Evolutionary conservation across 2,113 vertebrate species (phyloP).

Genomic region (Rhabdornis inornatus): DNA sequence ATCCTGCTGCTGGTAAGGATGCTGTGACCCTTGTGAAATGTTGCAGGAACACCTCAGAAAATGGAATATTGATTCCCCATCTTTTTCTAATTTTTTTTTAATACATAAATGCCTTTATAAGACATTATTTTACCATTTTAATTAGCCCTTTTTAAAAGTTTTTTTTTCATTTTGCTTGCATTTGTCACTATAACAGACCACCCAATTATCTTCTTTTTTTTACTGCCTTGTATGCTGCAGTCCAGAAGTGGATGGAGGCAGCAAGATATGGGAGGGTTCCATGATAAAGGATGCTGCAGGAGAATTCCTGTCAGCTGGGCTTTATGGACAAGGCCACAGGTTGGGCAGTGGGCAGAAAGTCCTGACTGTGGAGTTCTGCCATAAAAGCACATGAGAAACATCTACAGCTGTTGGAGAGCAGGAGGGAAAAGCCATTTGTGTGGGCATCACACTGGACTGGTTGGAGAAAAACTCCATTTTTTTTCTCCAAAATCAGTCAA

Average conservation of each 20-base stretch:
- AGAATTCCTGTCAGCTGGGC: not conserved
- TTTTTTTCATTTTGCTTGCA: not conserved
- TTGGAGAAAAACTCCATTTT: not conserved
- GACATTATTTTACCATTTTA: not conserved
- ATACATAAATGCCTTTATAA: not conserved
- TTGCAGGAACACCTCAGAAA: not conserved
- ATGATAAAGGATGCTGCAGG: not conserved
- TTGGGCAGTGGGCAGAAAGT: not conserved
- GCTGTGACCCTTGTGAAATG: not conserved
- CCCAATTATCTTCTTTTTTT: not conserved
- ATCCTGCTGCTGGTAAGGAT: not conserved
- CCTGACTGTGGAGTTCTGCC: accelerated
- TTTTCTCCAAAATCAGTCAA: not conserved
- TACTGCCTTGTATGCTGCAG: not conserved
- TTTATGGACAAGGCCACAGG: not conserved
- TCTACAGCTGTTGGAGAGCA: not conserved
- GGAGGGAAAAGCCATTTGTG: not conserved
- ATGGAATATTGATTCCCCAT: not conserved
- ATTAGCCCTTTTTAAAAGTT: not conserved
- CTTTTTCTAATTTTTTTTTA: not conserved
- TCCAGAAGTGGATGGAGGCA: not conserved
- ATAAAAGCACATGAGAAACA: not conserved
- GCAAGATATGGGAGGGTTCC: not conserved
- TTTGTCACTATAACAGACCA: not conserved
- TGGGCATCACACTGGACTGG: not conserved